Base-by-base conservation (phyloP, 2,888 invertebrate genomes). In the Morpho achilles region DNA sequence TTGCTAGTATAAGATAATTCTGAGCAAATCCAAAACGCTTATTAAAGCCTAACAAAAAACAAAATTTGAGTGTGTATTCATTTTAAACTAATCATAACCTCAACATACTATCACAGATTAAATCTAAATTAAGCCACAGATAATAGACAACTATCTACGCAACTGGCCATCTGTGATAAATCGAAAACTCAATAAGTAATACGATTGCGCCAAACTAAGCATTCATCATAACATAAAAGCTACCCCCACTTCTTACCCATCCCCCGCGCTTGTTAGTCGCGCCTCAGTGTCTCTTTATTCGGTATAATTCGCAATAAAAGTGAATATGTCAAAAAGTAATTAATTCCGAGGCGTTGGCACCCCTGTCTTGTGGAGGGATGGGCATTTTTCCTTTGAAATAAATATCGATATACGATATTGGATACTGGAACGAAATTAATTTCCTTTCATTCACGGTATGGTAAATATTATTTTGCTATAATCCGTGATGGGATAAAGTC, bases 311-410 rank as follows among this genome's bases (percentile, higher is more conserved):
- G 84, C 74, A 83, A 87, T 86, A 86, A 87, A 87, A 88, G 77
- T 80, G 83, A 86, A 84, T 86, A 85, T 79, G 87, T 85, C 87
- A 82, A 80, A 84, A 84, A 83, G 82, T 86, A 87, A 88, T 87
- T 87, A 88, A 87, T 87, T 86, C 81, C 72, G 74, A 76, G 77
- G 75, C 78, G 73, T 69, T 72, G 74, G 58, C 76, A 74, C 82
- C 79, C 80, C 76, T 79, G 76, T 76, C 79, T 73, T 71, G 68
- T 53, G 9, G 72, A 86, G 84, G 66, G 82, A 66, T 75, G 83
- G 39, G 56, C 43, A n/a, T 6, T 8, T 7, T 50, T 42, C 39
- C 53, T 39, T 58, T 46, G 32, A 10, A 3, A 32, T 40, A 44
- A 50, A 41, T 59, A 53, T 55, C 50, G 53, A 52, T 51, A 23